Conservation (phyloP, 2,888 invertebrate species). For the Pyrocoelia pectoralis region DNA sequence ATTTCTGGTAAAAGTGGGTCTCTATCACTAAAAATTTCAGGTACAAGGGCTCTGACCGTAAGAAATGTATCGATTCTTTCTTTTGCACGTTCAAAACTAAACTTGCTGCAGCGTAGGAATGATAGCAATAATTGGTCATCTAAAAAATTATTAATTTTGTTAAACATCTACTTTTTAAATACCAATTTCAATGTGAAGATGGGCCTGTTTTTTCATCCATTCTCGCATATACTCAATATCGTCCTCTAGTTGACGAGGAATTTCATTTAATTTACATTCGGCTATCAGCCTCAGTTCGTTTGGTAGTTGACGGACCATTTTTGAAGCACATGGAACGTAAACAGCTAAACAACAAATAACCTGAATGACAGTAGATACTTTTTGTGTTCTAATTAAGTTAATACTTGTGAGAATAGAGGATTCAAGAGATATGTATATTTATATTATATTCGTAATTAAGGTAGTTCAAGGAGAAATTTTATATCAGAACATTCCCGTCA, state of each 20-base stretch:
- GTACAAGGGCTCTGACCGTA: conserved; percentile 64
- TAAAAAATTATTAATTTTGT: conserved; percentile 35
- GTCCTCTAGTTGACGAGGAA: conserved; percentile 57
- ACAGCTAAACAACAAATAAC: too few species aligned
- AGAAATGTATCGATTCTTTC: conserved; percentile 67
- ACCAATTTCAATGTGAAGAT: conserved; percentile 58
- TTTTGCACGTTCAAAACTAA: conserved; percentile 64
- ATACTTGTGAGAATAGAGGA: too few species aligned
- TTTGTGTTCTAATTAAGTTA: too few species aligned
- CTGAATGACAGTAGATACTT: too few species aligned
- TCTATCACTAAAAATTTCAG: conserved; percentile 65
- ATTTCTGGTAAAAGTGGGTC: conserved; percentile 57
- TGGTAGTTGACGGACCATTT: conserved; percentile 37
- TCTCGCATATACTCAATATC: conserved; percentile 64
- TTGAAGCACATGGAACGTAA: too few species aligned
- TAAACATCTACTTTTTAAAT: conserved; percentile 61
- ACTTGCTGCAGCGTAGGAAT: conserved; percentile 65
- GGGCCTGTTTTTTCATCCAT: conserved; percentile 67
- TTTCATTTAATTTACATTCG: conserved; percentile 63
- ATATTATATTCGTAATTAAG: too few species aligned
- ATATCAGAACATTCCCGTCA: too few species aligned
- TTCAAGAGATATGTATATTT: too few species aligned
- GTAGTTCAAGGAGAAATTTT: too few species aligned
- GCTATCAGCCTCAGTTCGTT: conserved; percentile 63
- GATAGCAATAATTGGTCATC: conserved; percentile 64